These are phyloP conservation scores for Cassiopea xamachana DNA, from an alignment of 30 jellyfish, hydroid and myxozoan species.

Conservation along the genomic window DNA sequence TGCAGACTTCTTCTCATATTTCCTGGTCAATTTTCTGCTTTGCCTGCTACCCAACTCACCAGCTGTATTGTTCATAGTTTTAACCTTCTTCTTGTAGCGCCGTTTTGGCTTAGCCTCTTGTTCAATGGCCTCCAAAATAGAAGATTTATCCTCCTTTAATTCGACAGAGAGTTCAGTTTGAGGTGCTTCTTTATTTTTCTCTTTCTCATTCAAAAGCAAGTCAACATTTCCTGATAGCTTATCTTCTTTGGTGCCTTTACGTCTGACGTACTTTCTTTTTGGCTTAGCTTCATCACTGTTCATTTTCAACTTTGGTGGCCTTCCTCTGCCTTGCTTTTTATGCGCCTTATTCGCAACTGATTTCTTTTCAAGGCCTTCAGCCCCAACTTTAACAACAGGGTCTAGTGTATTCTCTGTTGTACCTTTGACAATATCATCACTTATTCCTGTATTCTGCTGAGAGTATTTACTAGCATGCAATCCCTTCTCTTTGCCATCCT, in stretches of 20 bases:
- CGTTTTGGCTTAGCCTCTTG: slow-evolving; percentile 18
- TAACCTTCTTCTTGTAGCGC: slow-evolving; percentile 3
- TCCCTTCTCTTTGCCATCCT: neutral
- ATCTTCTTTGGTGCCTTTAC: neutral
- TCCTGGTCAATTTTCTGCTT: neutral
- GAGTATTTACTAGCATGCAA: neutral
- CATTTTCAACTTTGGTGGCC: neutral
- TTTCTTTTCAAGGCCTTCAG: neutral
- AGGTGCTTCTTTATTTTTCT: neutral
- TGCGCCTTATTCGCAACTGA: neutral
- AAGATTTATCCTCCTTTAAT: neutral
- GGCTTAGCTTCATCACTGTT: slow-evolving; percentile 1
- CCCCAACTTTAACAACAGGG: neutral
- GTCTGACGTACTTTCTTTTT: slow-evolving; percentile 25
- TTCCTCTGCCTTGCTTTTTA: neutral
- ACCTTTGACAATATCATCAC: neutral
- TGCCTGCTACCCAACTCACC: neutral
- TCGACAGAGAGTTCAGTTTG: neutral
- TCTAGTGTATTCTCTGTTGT: neutral
- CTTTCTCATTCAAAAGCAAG: neutral
- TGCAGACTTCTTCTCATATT: slow-evolving; percentile 1
- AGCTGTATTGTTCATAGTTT: neutral
- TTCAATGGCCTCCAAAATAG: neutral
- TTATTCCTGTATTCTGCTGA: neutral
- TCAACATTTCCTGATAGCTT: neutral